Evolutionary conservation across 2,888 invertebrate species (phyloP), one percentile per base, ranked within the genome.

Genomic region (Ramazzottius varieornatus): DNA sequence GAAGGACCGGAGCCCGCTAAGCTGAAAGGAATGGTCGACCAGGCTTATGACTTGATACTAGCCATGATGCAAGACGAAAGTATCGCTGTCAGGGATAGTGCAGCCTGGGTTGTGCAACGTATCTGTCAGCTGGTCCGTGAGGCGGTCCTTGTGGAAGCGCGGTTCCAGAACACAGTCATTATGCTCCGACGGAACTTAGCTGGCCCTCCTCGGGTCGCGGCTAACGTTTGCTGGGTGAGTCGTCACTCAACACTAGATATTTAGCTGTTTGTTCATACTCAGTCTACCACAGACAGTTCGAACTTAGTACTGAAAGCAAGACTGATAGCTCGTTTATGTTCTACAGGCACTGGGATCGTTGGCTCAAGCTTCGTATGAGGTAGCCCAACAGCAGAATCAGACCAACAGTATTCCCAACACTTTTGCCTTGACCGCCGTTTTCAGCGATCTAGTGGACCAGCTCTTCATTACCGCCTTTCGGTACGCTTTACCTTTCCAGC

Each of bases 81-180:
- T 75, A 92, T 96, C 1, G 87, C 86, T 67, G 96, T 99, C 0
- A 81, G 93, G 68, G 96, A 98, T 75, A 96, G 96, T 0, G 87
- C 91, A 0, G 96, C 96, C 0, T 98, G 98, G 98, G 91, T 93
- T 0, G 87, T 98, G 71, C 94, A 96, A 8, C 82, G 96, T 68
- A 90, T 99, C 68, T 98, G 94, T 78, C 98, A 99, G 76, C 86
- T 93, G 66, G 87, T 92, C 65, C 92, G 93, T 0, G 92, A 91
- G 73, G 90, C 91, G 33, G 92, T 89, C 1, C 88, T 94, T 66
- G 89, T 87, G 67, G 74, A 75, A 74, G 85, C 86, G 71, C 82
- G 81, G 1, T 88, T 86, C 76, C 79, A 96, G 65, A 85, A 85
- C 66, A 73, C 78, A 82, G 86, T 77, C 82, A 74, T 1, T 71